A percentile compares a stretch with the other conserved stretches of the same genome.
phyloP scores from a whole-genome alignment of 2,113 vertebrate genomes.

The Patagioenas fasciata region DNA sequence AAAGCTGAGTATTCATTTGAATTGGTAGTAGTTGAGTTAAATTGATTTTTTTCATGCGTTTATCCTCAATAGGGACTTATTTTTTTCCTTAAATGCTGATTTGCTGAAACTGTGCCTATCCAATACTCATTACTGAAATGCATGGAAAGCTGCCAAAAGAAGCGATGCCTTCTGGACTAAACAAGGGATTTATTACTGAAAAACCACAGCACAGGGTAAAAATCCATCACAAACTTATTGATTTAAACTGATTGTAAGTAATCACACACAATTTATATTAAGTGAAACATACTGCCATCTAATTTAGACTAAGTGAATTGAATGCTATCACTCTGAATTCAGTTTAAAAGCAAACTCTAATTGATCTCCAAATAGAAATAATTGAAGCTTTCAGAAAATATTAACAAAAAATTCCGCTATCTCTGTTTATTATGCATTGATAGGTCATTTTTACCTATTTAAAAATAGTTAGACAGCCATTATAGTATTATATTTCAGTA shows the following conservation, averaged over 20 bases:
- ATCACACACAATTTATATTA: slow-evolving; percentile 73
- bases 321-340: slow-evolving; percentile 47
- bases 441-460: slow-evolving; percentile 49
- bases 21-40: slow-evolving; percentile 34
- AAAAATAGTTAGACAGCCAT: slow-evolving; percentile 21
- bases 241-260: slow-evolving; percentile 71
- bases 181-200: slow-evolving; percentile 64
- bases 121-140: slow-evolving; percentile 58
- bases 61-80: slow-evolving; percentile 30
- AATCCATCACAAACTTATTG: slow-evolving; percentile 73
- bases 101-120: slow-evolving; percentile 56
- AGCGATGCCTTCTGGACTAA: slow-evolving; percentile 53
- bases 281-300: slow-evolving; percentile 69
- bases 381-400: slow-evolving; percentile 56
- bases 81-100: slow-evolving; percentile 39
- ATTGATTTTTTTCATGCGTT: slow-evolving; percentile 52
- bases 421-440: slow-evolving; percentile 7
- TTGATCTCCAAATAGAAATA: slow-evolving; percentile 59
- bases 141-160: slow-evolving; percentile 64
- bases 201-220: slow-evolving; percentile 56
- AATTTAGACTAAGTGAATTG: slow-evolving; percentile 68
- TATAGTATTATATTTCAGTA: slow-evolving; percentile 22
- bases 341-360: slow-evolving; percentile 70
- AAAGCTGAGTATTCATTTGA: slow-evolving; percentile 24
- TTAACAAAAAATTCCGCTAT: slow-evolving; percentile 14